Percentiles rank a stretch among this genome's conserved stretches.
These are phyloP conservation scores for Cecidostiba fungosa DNA, from an alignment of 2,888 invertebrate species.

Conservation along the genomic window DNA sequence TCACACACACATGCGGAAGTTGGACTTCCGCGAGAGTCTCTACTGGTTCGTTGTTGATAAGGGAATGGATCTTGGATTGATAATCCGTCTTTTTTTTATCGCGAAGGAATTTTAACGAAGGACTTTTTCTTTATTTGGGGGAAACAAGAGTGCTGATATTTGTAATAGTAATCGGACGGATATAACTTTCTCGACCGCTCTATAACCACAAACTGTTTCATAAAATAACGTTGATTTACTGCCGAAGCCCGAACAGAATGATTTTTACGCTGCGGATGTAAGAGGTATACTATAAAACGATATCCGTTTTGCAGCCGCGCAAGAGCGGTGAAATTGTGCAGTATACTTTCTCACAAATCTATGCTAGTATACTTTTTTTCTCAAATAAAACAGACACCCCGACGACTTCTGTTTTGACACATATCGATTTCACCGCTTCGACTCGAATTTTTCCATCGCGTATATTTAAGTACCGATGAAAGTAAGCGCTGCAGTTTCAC, in stretches of 20 bases:
- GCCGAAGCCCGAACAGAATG: no score
- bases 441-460: background rate
- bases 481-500: conserved; percentile 41
- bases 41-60: background rate
- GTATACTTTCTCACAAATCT: no score
- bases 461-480: background rate
- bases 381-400: background rate
- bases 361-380: no score
- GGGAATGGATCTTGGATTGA: background rate
- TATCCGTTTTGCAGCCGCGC: no score
- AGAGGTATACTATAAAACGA: no score
- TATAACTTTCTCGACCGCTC: background rate
- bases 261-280: no score
- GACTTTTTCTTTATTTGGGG: background rate
- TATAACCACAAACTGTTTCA: background rate
- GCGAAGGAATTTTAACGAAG: conserved; percentile 28
- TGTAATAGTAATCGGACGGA: background rate
- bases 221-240: conserved; percentile 4
- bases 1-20: no score
- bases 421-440: background rate
- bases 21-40: background rate
- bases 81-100: background rate
- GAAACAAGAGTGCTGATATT: background rate
- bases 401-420: background rate
- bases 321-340: no score